Conservation (phyloP, 2,888 invertebrate genomes). For the Drosophila atroscutellata region DNA sequence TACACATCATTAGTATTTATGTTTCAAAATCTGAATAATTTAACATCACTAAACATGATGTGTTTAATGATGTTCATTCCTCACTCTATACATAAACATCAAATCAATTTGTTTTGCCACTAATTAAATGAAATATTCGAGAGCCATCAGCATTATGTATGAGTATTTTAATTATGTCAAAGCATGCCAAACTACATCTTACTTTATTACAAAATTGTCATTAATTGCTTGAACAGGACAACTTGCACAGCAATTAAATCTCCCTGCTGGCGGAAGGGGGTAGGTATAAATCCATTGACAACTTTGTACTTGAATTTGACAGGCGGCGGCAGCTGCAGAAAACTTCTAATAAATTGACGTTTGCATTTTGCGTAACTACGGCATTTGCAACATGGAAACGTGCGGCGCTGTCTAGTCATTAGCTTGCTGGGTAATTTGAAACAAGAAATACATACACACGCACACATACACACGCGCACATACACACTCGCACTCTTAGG, state of each 20-base stretch:
- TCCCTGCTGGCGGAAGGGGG: background rate
- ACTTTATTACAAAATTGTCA: background rate
- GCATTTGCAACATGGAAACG: slow-evolving; percentile 36
- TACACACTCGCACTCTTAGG: slow-evolving; percentile 9
- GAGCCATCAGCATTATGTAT: background rate
- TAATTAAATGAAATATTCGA: slow-evolving; percentile 21
- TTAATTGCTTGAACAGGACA: slow-evolving; percentile 1
- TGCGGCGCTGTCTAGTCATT: slow-evolving; percentile 40
- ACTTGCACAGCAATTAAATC: slow-evolving; percentile 1
- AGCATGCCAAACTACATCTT: background rate
- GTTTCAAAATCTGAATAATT: background rate
- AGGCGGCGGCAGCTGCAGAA: slow-evolving; percentile 48
- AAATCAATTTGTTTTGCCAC: slow-evolving; percentile 5
- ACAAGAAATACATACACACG: slow-evolving; percentile 41
- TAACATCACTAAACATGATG: background rate
- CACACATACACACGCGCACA: slow-evolving; percentile 7
- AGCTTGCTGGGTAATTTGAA: slow-evolving; percentile 48
- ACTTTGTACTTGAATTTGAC: slow-evolving; percentile 17
- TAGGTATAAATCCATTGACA: background rate
- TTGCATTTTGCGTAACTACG: slow-evolving; percentile 61
- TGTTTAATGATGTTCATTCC: background rate
- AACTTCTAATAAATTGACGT: slow-evolving; percentile 44
- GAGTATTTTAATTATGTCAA: background rate
- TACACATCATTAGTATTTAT: background rate
- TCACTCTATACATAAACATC: slow-evolving; percentile 1